Conservation (phyloP, 2,113 vertebrate species). For the Coregonus clupeaformis region DNA sequence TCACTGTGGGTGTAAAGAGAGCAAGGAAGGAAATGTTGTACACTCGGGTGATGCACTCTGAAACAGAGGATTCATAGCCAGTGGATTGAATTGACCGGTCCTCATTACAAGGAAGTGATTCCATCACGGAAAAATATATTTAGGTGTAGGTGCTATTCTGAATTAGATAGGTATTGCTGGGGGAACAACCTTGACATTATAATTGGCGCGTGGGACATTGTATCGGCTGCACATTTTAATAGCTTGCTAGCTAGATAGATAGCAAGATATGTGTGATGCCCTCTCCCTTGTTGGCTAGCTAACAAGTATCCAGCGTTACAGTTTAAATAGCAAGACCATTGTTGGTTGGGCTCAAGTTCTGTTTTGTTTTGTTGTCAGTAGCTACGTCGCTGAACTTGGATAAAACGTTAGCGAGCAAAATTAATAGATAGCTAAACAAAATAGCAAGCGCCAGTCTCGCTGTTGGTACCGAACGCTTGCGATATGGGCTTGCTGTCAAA, state of each 20-base stretch:
- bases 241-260: slow-evolving; percentile 34
- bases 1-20: background rate
- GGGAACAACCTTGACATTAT: background rate
- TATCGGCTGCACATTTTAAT: background rate
- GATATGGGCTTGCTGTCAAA: slow-evolving; percentile 92
- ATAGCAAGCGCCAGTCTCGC: background rate
- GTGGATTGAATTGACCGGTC: background rate
- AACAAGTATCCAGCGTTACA: background rate
- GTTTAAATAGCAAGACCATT: slow-evolving; percentile 23
- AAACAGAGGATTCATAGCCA: background rate
- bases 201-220: background rate
- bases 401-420: background rate
- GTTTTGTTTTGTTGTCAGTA: background rate
- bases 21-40: background rate
- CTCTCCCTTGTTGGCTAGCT: slow-evolving; percentile 34
- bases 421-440: background rate
- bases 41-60: background rate
- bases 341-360: slow-evolving; percentile 6
- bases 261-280: slow-evolving; percentile 63
- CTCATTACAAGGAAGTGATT: background rate
- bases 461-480: slow-evolving; percentile 15
- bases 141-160: background rate
- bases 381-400: background rate
- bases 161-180: background rate
- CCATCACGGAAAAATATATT: background rate